phyloP scores from a whole-genome alignment of 2,888 invertebrate species.

The Mechanitis mazaeus region DNA sequence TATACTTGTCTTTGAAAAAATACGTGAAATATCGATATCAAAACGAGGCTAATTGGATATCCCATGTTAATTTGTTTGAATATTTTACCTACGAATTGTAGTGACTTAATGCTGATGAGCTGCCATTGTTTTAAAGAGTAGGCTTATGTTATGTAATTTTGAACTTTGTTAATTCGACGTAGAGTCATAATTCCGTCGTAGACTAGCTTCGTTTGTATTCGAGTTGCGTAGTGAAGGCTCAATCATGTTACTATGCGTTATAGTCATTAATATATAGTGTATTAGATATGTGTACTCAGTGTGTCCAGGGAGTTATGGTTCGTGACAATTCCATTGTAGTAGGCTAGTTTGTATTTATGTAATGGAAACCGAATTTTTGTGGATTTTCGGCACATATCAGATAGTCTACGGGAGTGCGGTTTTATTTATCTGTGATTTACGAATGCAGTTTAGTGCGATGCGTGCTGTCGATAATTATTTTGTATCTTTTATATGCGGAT shows the following conservation, averaged over 20 bases:
- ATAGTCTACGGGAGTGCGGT: slow-evolving; percentile 45
- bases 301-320: slow-evolving; percentile 63
- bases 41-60: slow-evolving; percentile 11
- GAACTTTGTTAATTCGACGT: slow-evolving; percentile 29
- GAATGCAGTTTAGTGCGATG: slow-evolving; percentile 41
- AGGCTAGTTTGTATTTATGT: slow-evolving; percentile 42
- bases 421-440: slow-evolving; percentile 65
- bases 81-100: slow-evolving; percentile 12
- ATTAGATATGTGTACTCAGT: slow-evolving; percentile 58
- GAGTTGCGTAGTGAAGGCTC: slow-evolving; percentile 50
- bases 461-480: slow-evolving; percentile 29
- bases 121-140: slow-evolving; percentile 54
- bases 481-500: slow-evolving; percentile 36
- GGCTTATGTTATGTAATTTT: slow-evolving; percentile 61
- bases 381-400: slow-evolving; percentile 60
- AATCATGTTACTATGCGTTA: slow-evolving; percentile 44
- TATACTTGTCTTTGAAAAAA: not conserved
- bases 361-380: slow-evolving; percentile 39
- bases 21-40: not conserved
- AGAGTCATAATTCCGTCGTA: slow-evolving; percentile 23
- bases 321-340: slow-evolving; percentile 66
- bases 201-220: slow-evolving; percentile 10
- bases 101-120: slow-evolving; percentile 47
- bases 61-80: slow-evolving; percentile 9
- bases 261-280: slow-evolving; percentile 57